phyloP scores from a whole-genome alignment of 2,888 invertebrate genomes.

The Phortica magna region DNA sequence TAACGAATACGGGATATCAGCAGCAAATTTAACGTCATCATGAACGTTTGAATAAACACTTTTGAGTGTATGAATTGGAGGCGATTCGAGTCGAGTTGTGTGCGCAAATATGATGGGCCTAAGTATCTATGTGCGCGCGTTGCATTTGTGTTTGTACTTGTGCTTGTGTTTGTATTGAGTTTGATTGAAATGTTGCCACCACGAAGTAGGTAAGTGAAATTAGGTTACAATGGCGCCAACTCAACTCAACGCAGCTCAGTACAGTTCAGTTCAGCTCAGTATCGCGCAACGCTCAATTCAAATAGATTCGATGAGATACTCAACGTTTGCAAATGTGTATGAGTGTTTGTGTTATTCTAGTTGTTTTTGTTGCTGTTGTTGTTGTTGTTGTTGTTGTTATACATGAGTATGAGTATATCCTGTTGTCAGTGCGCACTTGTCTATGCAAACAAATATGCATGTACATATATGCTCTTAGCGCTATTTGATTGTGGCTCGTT shows the following conservation, averaged over 20 bases:
- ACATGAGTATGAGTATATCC: neutral
- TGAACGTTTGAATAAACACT: neutral
- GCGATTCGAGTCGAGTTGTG: neutral
- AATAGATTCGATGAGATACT: neutral
- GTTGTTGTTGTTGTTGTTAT: neutral
- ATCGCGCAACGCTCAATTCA: neutral
- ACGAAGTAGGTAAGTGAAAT: slow-evolving; percentile 49
- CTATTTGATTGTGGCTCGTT: slow-evolving; percentile 29
- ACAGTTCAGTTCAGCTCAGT: neutral
- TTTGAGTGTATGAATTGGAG: slow-evolving; percentile 13
- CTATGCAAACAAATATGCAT: slow-evolving; percentile 14
- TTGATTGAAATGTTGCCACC: slow-evolving; percentile 58
- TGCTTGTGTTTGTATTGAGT: slow-evolving; percentile 40
- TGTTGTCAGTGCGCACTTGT: slow-evolving; percentile 1
- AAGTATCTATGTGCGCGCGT: slow-evolving; percentile 2
- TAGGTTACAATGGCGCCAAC: slow-evolving; percentile 69
- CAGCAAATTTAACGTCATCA: slow-evolving; percentile 1
- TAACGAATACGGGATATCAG: neutral
- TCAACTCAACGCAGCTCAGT: slow-evolving; percentile 46
- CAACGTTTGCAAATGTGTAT: neutral
- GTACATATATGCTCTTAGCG: neutral
- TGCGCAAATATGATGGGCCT: slow-evolving; percentile 1
- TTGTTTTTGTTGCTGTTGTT: too few relatives aligned
- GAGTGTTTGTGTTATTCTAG: too few relatives aligned
- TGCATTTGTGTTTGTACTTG: slow-evolving; percentile 41